Base-by-base conservation (phyloP, 2,797 vertebrate genomes). In the Acanthornis magna region DNA sequence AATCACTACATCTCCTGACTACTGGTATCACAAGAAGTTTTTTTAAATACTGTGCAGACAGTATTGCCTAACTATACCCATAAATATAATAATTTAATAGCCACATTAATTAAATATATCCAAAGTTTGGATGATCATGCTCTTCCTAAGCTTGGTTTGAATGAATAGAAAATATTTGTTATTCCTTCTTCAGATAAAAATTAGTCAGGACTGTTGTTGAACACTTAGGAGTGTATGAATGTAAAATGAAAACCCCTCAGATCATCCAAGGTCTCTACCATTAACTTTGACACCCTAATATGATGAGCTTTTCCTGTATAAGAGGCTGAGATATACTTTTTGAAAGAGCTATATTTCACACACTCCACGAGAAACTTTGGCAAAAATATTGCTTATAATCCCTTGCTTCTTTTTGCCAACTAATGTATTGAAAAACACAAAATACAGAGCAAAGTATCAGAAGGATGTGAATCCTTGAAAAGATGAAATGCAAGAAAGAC, bases 71-170 rank as follows among this genome's bases (percentile, higher is more conserved):
- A 84, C 7, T 32, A 89, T 78, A 93, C 89, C 67, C 20, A 94
- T 34, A 88, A 76, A 93, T 90, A 70, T 20, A 94, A 91, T 88
- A 4, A 85, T 54, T 91, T 82, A 76, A 78, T 73, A 94, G 23
- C 93, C 71, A 45, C 65, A 58, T 93, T 93, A 74, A 96, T 93
- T 89, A 93, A 89, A 91, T 78, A 48, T 93, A 29, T 71, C 53
- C 42, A 68, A 79, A 70, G 27, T 51, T 75, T 79, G 26, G 22
- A 48, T 95, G 71, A 92, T 93, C 32, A 87, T 22, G 17, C 48
- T 88, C 65, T 79, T 80, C 30, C n/a, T 70, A 68, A 84, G 30
- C 19, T 89, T 83, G 38, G 55, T 66, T n/a, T 88, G n/a, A 93
- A 91, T 88, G 7, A 70, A 40, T 47, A 85, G 29, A 85, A 92